Evolutionary conservation across 2,113 vertebrate species (phyloP).

Genomic region (Oncorhynchus mykiss): DNA sequence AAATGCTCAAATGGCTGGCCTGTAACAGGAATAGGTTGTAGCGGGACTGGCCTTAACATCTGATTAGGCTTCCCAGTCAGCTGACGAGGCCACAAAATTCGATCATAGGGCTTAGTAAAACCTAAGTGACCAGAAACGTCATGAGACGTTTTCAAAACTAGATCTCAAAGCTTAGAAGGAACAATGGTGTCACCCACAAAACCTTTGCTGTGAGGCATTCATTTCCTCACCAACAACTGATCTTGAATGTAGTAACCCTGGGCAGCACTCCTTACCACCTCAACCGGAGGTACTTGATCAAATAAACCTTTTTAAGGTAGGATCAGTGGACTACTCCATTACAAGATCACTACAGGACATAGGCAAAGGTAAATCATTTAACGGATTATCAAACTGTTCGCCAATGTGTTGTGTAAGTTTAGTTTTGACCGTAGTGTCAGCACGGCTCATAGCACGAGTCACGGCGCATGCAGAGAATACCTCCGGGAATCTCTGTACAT

Average conservation of each 20-base stretch:
- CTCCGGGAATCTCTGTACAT: not conserved
- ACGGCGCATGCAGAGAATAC: slow-evolving; percentile 17
- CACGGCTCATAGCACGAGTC: not conserved
- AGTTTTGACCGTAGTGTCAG: too few relatives aligned
- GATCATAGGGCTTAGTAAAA: not conserved
- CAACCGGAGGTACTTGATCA: not conserved
- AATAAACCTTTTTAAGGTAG: not conserved
- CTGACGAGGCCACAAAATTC: slow-evolving; percentile 9
- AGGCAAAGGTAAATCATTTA: not conserved
- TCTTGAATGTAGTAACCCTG: not conserved
- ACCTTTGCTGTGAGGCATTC: not conserved
- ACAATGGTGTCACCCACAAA: not conserved
- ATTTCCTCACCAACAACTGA: slow-evolving; percentile 10
- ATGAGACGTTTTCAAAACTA: not conserved
- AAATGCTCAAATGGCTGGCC: not conserved
- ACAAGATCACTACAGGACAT: not conserved
- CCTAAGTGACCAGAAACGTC: not conserved
- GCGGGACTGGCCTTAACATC: too few relatives aligned
- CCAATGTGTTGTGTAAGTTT: not conserved
- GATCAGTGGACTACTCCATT: not conserved
- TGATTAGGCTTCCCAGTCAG: slow-evolving; percentile 10
- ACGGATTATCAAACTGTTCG: not conserved
- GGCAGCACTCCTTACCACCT: not conserved
- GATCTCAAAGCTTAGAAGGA: not conserved
- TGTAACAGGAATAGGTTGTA: too few relatives aligned